Conservation (phyloP, 2,797 vertebrate genomes). For the Ciconia nigra region DNA sequence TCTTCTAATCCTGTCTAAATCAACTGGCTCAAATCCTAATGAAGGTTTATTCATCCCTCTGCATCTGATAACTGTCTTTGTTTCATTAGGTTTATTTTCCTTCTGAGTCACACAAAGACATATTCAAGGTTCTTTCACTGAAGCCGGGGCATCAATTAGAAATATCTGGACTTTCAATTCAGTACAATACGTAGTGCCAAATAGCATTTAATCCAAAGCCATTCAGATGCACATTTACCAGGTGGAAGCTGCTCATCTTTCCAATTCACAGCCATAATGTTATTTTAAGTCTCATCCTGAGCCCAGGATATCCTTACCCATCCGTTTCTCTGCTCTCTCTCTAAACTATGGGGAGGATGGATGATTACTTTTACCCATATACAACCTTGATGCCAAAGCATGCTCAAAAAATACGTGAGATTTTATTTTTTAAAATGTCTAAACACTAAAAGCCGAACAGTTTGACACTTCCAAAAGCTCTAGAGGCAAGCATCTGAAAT, state of each 20-base stretch:
- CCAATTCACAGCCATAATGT: neutral
- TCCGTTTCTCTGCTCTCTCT: neutral
- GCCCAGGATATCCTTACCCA: neutral
- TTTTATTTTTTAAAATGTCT: neutral
- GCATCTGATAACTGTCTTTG: constrained; percentile 42
- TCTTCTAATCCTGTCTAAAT: constrained; percentile 38
- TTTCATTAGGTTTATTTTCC: constrained; percentile 38
- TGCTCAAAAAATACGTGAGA: neutral
- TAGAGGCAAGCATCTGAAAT: neutral
- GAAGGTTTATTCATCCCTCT: constrained; percentile 31
- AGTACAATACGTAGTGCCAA: neutral
- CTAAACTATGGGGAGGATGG: neutral
- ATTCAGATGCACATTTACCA: neutral
- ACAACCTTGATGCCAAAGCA: neutral
- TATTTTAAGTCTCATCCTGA: neutral
- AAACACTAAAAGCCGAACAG: neutral
- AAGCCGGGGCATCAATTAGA: neutral
- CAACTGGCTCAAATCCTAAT: constrained; percentile 36
- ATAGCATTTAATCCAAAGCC: neutral
- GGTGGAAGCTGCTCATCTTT: neutral
- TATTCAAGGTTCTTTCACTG: neutral
- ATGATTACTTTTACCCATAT: neutral
- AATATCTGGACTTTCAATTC: neutral
- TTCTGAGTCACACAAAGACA: constrained; percentile 15
- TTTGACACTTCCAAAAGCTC: neutral